phyloP scores from a whole-genome alignment of 1,140 invertebrate species.

The Tenebrio molitor region DNA sequence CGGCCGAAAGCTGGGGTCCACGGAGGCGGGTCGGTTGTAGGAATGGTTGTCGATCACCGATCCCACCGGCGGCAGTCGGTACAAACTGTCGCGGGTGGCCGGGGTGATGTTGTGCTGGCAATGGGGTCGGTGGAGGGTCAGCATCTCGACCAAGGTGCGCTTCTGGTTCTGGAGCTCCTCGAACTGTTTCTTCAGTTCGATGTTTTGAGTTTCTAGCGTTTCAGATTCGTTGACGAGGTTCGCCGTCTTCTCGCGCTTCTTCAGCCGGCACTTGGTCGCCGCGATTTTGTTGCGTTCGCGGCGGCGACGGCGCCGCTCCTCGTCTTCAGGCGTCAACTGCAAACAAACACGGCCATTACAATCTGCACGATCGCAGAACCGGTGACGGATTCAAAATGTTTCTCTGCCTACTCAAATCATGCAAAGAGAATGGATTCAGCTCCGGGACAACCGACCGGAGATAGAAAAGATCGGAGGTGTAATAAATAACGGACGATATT shows the following conservation, averaged over 20 bases:
- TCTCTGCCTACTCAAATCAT: background rate
- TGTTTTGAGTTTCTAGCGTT: constrained; percentile 87
- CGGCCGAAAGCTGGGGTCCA: constrained; percentile 52
- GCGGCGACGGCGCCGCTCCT: constrained; percentile 84
- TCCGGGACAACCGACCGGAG: too few relatives aligned
- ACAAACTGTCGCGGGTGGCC: constrained; percentile 57
- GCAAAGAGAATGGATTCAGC: constrained; percentile 12
- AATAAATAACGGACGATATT: constrained; percentile 22
- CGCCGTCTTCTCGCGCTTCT: constrained; percentile 91
- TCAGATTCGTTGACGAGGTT: constrained; percentile 91
- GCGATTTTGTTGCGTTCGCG: constrained; percentile 95
- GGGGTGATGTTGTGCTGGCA: constrained; percentile 74
- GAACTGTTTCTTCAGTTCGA: constrained; percentile 84
- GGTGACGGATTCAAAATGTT: background rate
- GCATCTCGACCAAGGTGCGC: constrained; percentile 80
- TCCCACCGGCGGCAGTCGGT: constrained; percentile 60
- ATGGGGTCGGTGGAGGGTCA: constrained; percentile 75
- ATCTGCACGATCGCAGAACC: background rate
- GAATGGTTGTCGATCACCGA: constrained; percentile 64
- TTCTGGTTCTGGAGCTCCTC: constrained; percentile 82
- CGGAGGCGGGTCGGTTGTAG: constrained; percentile 59
- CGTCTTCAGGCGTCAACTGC: constrained; percentile 92
- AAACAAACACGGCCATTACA: constrained; percentile 54
- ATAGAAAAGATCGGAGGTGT: constrained; percentile 7
- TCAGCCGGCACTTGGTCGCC: constrained; percentile 94